These are phyloP conservation scores for Dicrostonyx torquatus DNA, from an alignment of 2,797 vertebrate species.

Conservation along the genomic window DNA sequence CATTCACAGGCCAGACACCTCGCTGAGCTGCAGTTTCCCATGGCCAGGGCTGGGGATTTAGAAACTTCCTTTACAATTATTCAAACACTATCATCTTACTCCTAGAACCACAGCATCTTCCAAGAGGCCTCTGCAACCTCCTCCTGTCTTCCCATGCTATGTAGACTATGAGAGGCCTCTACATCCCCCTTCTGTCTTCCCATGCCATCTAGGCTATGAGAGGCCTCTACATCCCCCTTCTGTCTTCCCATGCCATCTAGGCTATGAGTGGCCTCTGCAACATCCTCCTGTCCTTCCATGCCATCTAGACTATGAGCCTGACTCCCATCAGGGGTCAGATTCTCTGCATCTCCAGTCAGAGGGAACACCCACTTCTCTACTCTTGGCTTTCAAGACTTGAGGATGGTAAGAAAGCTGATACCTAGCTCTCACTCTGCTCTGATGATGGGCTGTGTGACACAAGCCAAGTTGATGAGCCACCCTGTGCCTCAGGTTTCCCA, in stretches of 20 bases:
- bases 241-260: rapidly evolving
- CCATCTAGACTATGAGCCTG: rapidly evolving
- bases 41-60: too few relatives aligned
- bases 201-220: rapidly evolving
- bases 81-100: background rate
- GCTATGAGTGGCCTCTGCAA: rapidly evolving
- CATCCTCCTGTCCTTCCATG: rapidly evolving
- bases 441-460: rapidly evolving
- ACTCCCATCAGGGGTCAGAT: rapidly evolving
- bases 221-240: too few relatives aligned
- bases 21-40: background rate
- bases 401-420: rapidly evolving
- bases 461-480: background rate
- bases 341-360: background rate
- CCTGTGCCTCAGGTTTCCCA: background rate
- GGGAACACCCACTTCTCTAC: background rate
- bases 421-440: background rate
- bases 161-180: too few relatives aligned
- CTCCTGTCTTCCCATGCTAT: rapidly evolving
- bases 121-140: background rate
- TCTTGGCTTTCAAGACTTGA: background rate
- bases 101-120: background rate
- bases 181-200: too few relatives aligned
- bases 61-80: background rate
- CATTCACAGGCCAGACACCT: background rate